Percentiles rank a stretch among this genome's conserved stretches.
Evolutionary conservation across 2,113 vertebrate genomes (phyloP).

Genomic region (Menidia beryllina): DNA sequence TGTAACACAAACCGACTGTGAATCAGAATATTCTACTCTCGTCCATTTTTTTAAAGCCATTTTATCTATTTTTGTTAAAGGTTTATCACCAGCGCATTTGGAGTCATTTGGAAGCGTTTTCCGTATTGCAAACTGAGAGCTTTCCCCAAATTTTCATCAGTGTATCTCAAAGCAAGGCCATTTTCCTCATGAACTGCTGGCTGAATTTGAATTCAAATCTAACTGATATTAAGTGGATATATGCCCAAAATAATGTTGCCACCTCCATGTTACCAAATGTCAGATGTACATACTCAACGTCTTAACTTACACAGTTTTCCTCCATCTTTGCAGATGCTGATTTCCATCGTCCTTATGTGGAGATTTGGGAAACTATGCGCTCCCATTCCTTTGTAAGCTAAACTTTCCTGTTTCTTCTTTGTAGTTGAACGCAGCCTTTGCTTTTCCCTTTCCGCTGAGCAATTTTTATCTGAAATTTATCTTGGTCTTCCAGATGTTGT

Average conservation of each 20-base stretch:
- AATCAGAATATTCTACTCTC: background rate
- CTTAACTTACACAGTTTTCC: no score
- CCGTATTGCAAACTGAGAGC: no score
- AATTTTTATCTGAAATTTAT: conserved; percentile 42
- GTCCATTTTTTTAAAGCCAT: background rate
- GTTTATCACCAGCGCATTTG: background rate
- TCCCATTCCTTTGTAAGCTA: conserved; percentile 14
- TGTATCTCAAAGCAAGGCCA: background rate
- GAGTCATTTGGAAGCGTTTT: background rate
- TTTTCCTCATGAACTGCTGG: background rate
- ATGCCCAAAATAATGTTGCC: conserved; percentile 2
- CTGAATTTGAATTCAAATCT: background rate
- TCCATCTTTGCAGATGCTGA: conserved; percentile 3
- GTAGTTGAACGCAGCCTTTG: background rate
- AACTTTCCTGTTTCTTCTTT: conserved; percentile 18
- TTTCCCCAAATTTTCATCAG: background rate
- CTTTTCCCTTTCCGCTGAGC: conserved; percentile 4
- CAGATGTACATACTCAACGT: background rate
- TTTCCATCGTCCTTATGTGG: conserved; percentile 4
- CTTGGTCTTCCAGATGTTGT: conserved; percentile 27
- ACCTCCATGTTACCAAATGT: background rate
- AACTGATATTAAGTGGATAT: background rate
- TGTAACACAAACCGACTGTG: background rate
- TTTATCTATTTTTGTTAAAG: background rate
- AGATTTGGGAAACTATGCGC: conserved; percentile 11